Evolutionary conservation across 2,113 vertebrate species (phyloP), one percentile per base, ranked within the genome.

Genomic region (Rhadina sibilatrix): DNA sequence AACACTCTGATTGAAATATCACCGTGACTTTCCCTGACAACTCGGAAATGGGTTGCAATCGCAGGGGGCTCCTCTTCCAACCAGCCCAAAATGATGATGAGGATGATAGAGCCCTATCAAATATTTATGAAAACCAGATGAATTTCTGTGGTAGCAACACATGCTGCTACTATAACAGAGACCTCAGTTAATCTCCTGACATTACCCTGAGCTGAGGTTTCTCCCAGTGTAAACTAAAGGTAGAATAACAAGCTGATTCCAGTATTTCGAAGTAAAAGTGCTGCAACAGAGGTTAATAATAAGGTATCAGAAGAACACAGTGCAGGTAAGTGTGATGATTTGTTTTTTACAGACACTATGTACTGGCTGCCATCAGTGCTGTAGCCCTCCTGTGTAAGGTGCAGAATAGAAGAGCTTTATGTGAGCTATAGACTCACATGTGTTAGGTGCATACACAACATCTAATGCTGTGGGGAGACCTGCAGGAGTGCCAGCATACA

Each of bases 71-170:
- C 74, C 57, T 90, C 65, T 89, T 87, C 75, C 71, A 85, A 54
- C 46, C 57, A 35, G 53, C 75, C 61, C 47, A 24, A 81, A 83
- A 85, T 57, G 40, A 76, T 74, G 86, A 92, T 44, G 84, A 96
- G 44, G 78, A 72, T 49, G 70, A 89, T 53, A 95, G 81, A 80
- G 54, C 68, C 81, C 91, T 86, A 97, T 97, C 82, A 95, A 97
- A 96, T 95, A 98, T 98, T 98, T 96, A 97, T 97, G 95, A 97
- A 97, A 97, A 76, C 60, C 80, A 96, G 92, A 96, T 90, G 84
- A 97, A 90, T 93, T 94, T 95, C 83, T 87, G 52, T 28, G 37
- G 83, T 87, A 79, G 89, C 21, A 27, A 89, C 64, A 88, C 64
- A 57, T 49, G 44, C 94, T 96, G 91, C 64, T 97, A 60, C 66